Evolutionary conservation across 2,113 vertebrate species (phyloP).

Genomic region (Apaloderma vittatum): DNA sequence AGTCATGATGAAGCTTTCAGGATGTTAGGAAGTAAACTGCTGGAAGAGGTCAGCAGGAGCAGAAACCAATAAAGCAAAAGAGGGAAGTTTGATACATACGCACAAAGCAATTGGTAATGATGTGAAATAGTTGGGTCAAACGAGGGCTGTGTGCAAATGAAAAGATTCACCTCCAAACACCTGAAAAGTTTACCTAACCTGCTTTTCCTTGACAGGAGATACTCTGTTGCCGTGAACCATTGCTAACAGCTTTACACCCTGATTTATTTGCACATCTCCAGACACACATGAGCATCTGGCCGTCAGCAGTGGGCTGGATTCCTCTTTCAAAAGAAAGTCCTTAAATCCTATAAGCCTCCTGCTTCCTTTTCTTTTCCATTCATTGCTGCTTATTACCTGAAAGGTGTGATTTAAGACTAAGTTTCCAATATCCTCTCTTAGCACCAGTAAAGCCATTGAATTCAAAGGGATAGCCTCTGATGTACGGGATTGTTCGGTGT

Average conservation of each 20-base stretch:
- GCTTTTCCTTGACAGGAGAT: constrained; percentile 16
- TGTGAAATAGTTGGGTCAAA: constrained; percentile 75
- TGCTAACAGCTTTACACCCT: constrained; percentile 32
- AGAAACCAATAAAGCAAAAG: constrained; percentile 78
- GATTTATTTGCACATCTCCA: constrained; percentile 47
- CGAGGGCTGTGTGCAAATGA: constrained; percentile 62
- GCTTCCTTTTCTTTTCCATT: constrained; percentile 22
- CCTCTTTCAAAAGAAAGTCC: constrained; percentile 28
- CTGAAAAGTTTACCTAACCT: constrained; percentile 55
- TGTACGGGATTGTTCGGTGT: neutral
- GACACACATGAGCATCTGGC: neutral
- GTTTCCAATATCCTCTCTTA: constrained; percentile 12
- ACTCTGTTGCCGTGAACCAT: neutral
- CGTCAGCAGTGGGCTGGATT: neutral
- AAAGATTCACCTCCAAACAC: constrained; percentile 71
- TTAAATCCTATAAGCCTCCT: constrained; percentile 33
- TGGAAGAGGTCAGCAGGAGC: constrained; percentile 76
- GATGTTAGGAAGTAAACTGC: constrained; percentile 70
- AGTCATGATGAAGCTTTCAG: constrained; percentile 72
- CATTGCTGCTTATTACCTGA: constrained; percentile 39
- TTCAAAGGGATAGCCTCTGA: neutral
- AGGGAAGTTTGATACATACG: constrained; percentile 59
- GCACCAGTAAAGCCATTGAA: neutral
- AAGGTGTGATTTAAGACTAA: constrained; percentile 37
- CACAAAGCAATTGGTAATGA: constrained; percentile 74